Evolutionary conservation across 2,797 vertebrate species (phyloP).

Genomic region (Sebastes minor): DNA sequence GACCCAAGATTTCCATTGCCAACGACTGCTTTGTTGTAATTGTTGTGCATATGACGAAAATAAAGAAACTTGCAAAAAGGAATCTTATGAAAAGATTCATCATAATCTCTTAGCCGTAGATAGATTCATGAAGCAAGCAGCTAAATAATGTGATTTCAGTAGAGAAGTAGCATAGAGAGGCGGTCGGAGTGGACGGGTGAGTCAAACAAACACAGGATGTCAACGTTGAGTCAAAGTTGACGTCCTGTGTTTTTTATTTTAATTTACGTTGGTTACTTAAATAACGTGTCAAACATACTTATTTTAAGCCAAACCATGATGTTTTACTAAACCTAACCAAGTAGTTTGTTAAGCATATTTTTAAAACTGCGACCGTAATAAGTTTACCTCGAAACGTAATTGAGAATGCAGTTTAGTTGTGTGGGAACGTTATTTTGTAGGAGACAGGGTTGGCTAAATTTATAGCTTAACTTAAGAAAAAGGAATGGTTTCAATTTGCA

Average conservation of each 20-base stretch:
- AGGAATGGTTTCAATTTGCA: background rate
- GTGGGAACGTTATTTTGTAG: background rate
- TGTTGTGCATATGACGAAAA: too few species aligned
- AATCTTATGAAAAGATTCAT: background rate
- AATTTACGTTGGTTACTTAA: background rate
- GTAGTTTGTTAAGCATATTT: background rate
- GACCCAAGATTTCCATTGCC: too few species aligned
- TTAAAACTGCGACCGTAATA: background rate
- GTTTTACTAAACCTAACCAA: background rate
- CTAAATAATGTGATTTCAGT: background rate
- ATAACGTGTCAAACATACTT: background rate
- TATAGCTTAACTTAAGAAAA: background rate
- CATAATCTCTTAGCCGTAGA: background rate
- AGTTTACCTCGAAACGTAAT: background rate
- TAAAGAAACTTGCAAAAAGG: background rate
- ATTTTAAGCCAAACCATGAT: background rate
- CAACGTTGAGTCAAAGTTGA: background rate
- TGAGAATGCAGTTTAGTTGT: background rate
- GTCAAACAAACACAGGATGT: background rate
- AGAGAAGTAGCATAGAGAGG: too few species aligned
- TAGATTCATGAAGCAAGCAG: background rate
- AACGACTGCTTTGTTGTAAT: too few species aligned
- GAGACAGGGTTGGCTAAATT: background rate
- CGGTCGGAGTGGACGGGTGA: too few species aligned
- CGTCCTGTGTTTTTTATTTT: background rate